phyloP scores from a whole-genome alignment of 1,140 invertebrate genomes.

The Drosophila mayri region DNA sequence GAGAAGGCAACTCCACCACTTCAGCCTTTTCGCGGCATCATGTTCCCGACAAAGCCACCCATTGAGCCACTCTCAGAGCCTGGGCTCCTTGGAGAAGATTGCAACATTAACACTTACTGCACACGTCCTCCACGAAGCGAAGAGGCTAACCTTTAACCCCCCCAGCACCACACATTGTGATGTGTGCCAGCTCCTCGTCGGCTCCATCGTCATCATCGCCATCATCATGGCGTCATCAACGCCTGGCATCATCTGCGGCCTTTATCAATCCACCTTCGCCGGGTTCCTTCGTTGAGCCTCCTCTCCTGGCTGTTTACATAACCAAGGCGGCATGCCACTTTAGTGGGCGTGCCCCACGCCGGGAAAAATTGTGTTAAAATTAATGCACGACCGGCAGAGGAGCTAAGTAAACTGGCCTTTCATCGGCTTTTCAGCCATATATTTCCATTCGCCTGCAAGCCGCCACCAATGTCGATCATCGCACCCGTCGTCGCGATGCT shows the following conservation, averaged over 20 bases:
- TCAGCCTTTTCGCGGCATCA: conserved; percentile 3
- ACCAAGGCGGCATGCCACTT: conserved; percentile 64
- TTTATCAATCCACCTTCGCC: conserved; percentile 64
- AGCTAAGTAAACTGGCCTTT: conserved; percentile 69
- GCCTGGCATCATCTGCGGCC: conserved; percentile 64
- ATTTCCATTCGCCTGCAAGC: conserved; percentile 36
- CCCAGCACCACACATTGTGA: conserved; percentile 42
- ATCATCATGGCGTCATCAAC: conserved; percentile 60
- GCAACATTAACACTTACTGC: conserved; percentile 54
- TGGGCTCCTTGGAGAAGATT: conserved; percentile 35
- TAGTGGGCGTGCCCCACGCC: conserved; percentile 49
- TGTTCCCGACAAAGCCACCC: conserved; percentile 28
- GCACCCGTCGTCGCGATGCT: conserved; percentile 35
- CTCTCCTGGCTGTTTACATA: conserved; percentile 71
- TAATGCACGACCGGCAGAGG: conserved; percentile 72
- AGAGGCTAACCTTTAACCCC: conserved; percentile 39
- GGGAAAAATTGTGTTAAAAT: conserved; percentile 67
- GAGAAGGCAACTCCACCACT: neutral
- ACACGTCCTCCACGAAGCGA: conserved; percentile 31
- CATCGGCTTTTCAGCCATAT: conserved; percentile 66
- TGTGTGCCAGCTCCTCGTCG: conserved; percentile 32
- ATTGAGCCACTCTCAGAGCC: conserved; percentile 22
- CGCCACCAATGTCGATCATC: conserved; percentile 71
- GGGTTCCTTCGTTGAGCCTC: conserved; percentile 14
- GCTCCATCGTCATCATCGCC: conserved; percentile 23